Evolutionary conservation across 2,113 vertebrate genomes (phyloP), one percentile per base, ranked within the genome.

Genomic region (Toxotes chatareus): DNA sequence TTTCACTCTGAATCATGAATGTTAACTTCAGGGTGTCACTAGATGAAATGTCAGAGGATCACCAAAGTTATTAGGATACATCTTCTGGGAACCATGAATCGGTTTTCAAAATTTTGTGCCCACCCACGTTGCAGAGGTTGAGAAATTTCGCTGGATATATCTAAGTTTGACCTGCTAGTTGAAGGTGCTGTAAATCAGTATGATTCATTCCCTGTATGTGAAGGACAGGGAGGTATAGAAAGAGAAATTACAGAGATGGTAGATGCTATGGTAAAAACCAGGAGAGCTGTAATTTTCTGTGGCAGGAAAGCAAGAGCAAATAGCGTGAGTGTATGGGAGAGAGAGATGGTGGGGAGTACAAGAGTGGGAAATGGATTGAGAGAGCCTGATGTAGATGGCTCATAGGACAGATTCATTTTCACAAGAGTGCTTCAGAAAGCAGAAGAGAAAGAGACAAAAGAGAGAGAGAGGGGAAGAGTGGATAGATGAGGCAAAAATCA

Each of bases 341-440:
- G 44, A 21, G 36, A 31, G 32, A 9, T 57, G 10, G 66, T n/a
- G 11, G 12, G 80, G 40, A 51, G 73, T 44, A 55, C n/a, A 76
- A 46, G 73, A 84, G 76, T 34, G 53, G 80, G 73, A 89, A 83
- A 86, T 86, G 76, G 84, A 85, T 66, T 79, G 64, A 76, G 83
- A 88, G 74, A 80, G 66, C 49, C 64, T 83, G 74, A 82, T 82
- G 75, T 80, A 80, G 88, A 85, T 80, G 79, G 64, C 72, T 85
- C 56, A 75, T n/a, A 73, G 63, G 70, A 80, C 57, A 63, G 70
- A 74, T 73, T 90, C 23, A 76, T 84, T 88, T 89, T 62, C 62
- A 82, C 64, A 72, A 80, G 82, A 90, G 85, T 81, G 78, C 75
- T 82, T 89, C 68, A 79, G 73, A 83, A 69, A 80, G 67, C 56